These are phyloP conservation scores for Macaca mulatta DNA, from an alignment of 2,113 vertebrate species.

Conservation along the genomic window DNA sequence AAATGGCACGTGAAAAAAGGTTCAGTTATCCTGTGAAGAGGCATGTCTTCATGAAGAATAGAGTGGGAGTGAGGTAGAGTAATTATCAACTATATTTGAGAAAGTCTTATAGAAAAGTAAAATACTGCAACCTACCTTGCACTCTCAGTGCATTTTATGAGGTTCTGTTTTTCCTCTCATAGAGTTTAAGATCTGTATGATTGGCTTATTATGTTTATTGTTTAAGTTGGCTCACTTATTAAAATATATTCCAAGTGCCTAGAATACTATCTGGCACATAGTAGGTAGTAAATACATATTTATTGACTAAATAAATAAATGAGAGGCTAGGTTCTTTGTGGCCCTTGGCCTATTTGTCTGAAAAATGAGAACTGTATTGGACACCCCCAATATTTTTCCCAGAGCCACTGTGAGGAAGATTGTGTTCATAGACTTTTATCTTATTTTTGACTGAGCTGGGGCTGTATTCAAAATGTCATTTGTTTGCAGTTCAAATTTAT, in stretches of 20 bases:
- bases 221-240: background rate
- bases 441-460: background rate
- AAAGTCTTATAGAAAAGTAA: background rate
- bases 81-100: background rate
- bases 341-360: background rate
- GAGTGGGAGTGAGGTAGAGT: background rate
- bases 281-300: background rate
- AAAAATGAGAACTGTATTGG: background rate
- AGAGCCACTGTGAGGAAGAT: background rate
- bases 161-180: background rate
- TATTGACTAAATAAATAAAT: background rate
- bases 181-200: background rate
- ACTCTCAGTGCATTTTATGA: background rate
- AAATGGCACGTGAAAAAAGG: constrained; percentile 80
- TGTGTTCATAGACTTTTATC: background rate
- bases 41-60: background rate
- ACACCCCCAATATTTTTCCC: background rate
- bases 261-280: background rate
- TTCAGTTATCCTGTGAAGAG: constrained; percentile 75
- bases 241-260: background rate
- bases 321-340: background rate
- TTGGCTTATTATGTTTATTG: background rate
- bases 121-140: background rate
- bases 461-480: background rate
- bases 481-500: constrained; percentile 7